Evolutionary conservation across 1,140 invertebrate genomes (phyloP).

Genomic region (Magallana angulata): DNA sequence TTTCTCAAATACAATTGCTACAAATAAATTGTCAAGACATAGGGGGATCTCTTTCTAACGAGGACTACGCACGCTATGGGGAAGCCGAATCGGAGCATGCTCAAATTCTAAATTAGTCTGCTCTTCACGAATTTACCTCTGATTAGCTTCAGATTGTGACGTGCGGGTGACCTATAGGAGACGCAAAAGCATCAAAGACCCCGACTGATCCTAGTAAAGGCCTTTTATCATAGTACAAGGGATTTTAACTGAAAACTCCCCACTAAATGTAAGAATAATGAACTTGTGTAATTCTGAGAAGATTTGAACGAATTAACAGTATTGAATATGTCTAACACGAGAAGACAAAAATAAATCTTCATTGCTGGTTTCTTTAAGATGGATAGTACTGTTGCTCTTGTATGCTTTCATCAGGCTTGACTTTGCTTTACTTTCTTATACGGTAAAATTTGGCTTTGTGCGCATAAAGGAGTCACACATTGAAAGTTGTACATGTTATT

Average conservation of each 20-base stretch:
- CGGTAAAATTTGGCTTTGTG: neutral
- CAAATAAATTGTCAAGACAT: conserved; percentile 20
- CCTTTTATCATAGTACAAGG: neutral
- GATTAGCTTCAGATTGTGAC: neutral
- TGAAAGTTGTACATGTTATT: conserved; percentile 24
- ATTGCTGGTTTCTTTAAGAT: conserved; percentile 6
- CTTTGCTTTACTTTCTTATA: conserved; percentile 21
- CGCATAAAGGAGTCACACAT: neutral
- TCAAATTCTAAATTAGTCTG: conserved; percentile 24
- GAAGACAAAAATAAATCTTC: conserved; percentile 22
- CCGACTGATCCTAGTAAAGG: neutral
- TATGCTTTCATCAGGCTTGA: neutral
- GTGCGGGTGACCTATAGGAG: neutral
- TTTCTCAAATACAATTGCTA: conserved; percentile 2
- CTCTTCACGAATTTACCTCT: neutral
- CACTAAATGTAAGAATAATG: conserved; percentile 9
- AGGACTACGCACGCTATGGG: neutral
- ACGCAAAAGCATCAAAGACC: neutral
- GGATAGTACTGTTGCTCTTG: neutral
- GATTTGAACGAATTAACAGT: conserved; percentile 28
- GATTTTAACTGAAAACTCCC: neutral
- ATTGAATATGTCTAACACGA: conserved; percentile 26
- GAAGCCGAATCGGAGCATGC: neutral
- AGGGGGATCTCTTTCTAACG: conserved; percentile 1
- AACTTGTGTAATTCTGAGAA: conserved; percentile 31